Percentiles rank a stretch among this genome's conserved stretches.
Conservation (phyloP, 2,113 vertebrate genomes). For the Etheostoma cragini region DNA sequence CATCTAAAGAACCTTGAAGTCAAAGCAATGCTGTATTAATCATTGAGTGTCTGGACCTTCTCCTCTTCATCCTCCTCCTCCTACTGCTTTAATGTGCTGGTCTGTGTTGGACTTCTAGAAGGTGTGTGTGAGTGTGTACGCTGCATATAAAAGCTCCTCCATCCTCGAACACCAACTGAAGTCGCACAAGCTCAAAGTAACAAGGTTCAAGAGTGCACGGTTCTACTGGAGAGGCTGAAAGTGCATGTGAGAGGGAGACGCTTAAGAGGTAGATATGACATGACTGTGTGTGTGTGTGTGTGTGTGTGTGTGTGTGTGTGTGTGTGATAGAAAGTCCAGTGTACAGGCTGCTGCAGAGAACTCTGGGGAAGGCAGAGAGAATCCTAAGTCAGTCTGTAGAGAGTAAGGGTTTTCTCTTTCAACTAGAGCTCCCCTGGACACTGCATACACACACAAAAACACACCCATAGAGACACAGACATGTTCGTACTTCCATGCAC, state of each 20-base stretch:
- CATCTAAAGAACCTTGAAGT: slow-evolving; percentile 4
- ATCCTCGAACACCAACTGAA: slow-evolving; percentile 63
- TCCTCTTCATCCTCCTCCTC: slow-evolving; percentile 25
- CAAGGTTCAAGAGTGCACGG: slow-evolving; percentile 66
- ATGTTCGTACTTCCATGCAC: background rate
- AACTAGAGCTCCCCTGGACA: slow-evolving; percentile 77
- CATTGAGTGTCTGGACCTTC: slow-evolving; percentile 15
- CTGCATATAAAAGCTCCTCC: slow-evolving; percentile 61
- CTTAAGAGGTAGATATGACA: slow-evolving; percentile 60
- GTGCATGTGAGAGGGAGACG: slow-evolving; percentile 54
- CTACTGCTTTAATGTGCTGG: slow-evolving; percentile 36
- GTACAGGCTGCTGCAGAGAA: slow-evolving; percentile 62
- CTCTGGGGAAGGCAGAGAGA: slow-evolving; percentile 74
- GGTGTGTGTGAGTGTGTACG: slow-evolving; percentile 30
- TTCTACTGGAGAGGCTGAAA: slow-evolving; percentile 57
- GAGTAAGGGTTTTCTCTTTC: slow-evolving; percentile 73
- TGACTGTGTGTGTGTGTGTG: slow-evolving; percentile 34
- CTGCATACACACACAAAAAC: slow-evolving; percentile 33
- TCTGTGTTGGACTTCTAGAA: slow-evolving; percentile 50
- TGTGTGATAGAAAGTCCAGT: slow-evolving; percentile 47
- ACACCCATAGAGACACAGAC: slow-evolving; percentile 26
- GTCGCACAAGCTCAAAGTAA: slow-evolving; percentile 65
- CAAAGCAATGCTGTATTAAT: slow-evolving; percentile 38
- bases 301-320: slow-evolving; percentile 28
- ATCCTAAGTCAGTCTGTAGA: slow-evolving; percentile 77